These are phyloP conservation scores for Alviniconcha strummeri DNA, from an alignment of 2,888 invertebrate species.

Conservation along the genomic window DNA sequence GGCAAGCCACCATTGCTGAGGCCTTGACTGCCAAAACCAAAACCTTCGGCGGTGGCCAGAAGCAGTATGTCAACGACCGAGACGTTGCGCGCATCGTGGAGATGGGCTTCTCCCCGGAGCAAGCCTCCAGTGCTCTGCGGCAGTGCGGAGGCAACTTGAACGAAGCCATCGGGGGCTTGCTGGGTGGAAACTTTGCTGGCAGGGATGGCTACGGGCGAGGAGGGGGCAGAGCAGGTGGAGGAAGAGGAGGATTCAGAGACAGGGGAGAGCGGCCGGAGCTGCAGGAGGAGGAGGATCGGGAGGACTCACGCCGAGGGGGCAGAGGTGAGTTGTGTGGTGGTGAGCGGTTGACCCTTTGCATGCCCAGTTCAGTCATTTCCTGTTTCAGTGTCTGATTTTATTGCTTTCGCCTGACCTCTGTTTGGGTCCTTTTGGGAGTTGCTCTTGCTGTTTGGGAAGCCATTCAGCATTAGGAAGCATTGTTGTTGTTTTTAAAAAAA, in stretches of 20 bases:
- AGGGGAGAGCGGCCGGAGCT: conserved; percentile 8
- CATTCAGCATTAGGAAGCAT: too few relatives aligned
- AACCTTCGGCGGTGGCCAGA: conserved; percentile 66
- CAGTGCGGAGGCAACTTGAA: conserved; percentile 82
- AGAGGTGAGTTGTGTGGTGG: conserved; percentile 12
- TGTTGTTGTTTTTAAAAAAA: too few relatives aligned
- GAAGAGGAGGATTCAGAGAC: background rate
- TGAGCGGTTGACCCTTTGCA: too few relatives aligned
- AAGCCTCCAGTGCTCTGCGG: conserved; percentile 84
- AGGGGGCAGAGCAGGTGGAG: background rate
- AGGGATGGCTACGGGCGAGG: conserved; percentile 34
- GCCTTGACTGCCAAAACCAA: conserved; percentile 79
- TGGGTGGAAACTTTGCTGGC: conserved; percentile 44
- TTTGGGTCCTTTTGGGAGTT: too few relatives aligned
- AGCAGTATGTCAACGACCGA: conserved; percentile 57
- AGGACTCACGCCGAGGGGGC: conserved; percentile 27
- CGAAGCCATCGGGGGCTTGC: conserved; percentile 64
- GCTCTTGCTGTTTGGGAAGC: too few relatives aligned
- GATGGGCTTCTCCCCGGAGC: conserved; percentile 85
- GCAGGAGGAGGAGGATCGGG: background rate
- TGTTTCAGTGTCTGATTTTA: background rate
- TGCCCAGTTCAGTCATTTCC: too few relatives aligned
- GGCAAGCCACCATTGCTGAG: conserved; percentile 92
- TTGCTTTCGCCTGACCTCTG: background rate
- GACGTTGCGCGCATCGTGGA: conserved; percentile 81